Evolutionary conservation across 1,140 invertebrate species (phyloP).

Genomic region (Semibalanus balanoides): DNA sequence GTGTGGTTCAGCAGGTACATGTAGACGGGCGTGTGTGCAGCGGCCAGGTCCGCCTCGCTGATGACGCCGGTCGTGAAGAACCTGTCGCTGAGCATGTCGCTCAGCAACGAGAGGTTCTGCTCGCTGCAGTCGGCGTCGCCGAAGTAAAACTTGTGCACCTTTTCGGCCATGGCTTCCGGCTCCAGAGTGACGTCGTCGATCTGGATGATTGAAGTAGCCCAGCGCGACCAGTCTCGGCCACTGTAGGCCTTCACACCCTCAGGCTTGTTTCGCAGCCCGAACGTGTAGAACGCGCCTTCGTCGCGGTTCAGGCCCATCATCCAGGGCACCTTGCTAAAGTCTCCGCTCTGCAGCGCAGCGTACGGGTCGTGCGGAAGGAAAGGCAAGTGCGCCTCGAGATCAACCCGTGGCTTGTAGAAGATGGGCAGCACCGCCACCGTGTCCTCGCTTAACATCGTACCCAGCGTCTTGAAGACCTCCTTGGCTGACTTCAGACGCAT

Average conservation of each 20-base stretch:
- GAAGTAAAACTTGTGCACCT: slow-evolving; percentile 31
- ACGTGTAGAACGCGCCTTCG: slow-evolving; percentile 84
- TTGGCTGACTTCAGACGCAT: slow-evolving; percentile 51
- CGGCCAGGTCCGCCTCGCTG: slow-evolving; percentile 40
- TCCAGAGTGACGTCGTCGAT: slow-evolving; percentile 34
- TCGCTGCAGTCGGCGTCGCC: slow-evolving; percentile 83
- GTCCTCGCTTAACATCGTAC: slow-evolving; percentile 21
- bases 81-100: slow-evolving; percentile 87
- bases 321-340: slow-evolving; percentile 87
- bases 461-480: slow-evolving; percentile 42
- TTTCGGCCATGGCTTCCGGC: slow-evolving; percentile 40
- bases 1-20: slow-evolving; percentile 27
- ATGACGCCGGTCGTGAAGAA: slow-evolving; percentile 90
- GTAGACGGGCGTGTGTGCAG: no score
- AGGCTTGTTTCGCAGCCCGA: slow-evolving; percentile 67
- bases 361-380: slow-evolving; percentile 75
- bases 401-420: slow-evolving; percentile 48
- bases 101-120: slow-evolving; percentile 66
- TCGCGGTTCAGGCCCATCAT: slow-evolving; percentile 85
- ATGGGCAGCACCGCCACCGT: slow-evolving; percentile 45
- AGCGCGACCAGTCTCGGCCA: slow-evolving; percentile 57
- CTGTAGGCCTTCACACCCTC: slow-evolving; percentile 28
- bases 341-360: slow-evolving; percentile 55
- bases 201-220: slow-evolving; percentile 61
- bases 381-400: slow-evolving; percentile 54